Base-by-base conservation (phyloP, 2,888 invertebrate species). In the Cerastis rubricosa region DNA sequence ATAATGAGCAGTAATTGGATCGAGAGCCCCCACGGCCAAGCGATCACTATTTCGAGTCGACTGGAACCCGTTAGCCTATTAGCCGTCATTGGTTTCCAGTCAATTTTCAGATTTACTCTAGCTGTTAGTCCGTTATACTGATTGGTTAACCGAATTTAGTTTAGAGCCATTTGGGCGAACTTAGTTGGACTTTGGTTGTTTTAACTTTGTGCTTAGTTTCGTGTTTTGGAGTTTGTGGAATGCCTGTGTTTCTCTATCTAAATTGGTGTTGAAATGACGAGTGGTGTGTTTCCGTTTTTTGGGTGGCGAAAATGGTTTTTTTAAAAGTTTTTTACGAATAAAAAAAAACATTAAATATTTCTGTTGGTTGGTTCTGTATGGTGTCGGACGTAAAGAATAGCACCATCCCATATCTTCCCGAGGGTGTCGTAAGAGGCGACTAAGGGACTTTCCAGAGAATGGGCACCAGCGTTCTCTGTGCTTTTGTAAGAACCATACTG, bases 1-100 rank as follows among this genome's bases (percentile, higher is more conserved):
- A 78, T 88, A 88, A 89, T 90, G 76, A 85, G 73, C 5, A 43
- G 54, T 89, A 88, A 90, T 90, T 89, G 84, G 69, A 87, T 90
- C 81, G 77, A 66, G 80, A 81, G 78, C 61, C 61, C 61, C 82
- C 75, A 29, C 69, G 51, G 54, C 70, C 68, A 63, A 69, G 59
- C 78, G 87, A 76, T 78, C 59, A 66, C 71, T 77, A 47, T 72
- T 72, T 81, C 76, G 19, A 67, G 19, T 68, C 35, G 76, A 74
- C 61, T 80, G 40, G 54, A 68, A 76, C 35, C 67, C 47, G 74
- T 74, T 75, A 79, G 65, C n/a, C 51, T n/a, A 75, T 76, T 81
- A 83, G 51, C 69, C 47, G 25, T 43, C 80, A 87, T 87, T 81
- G 85, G 81, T 85, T 81, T 78, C 69, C 65, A 78, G 63, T 72